Percentiles rank a stretch among this genome's conserved stretches.
phyloP scores from a whole-genome alignment of 2,888 invertebrate genomes.

The Dorcus hopei region DNA sequence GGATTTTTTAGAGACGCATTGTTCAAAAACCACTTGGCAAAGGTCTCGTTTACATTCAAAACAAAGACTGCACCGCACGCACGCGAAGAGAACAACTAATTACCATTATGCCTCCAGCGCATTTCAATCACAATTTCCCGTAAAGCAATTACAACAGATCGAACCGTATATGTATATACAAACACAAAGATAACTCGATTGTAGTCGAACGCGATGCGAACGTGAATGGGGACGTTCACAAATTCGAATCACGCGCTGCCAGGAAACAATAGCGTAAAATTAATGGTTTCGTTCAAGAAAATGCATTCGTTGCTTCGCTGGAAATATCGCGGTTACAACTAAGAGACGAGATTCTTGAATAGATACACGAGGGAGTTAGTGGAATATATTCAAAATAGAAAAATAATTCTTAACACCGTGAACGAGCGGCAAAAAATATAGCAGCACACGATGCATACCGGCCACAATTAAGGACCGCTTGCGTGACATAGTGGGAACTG shows the following conservation, averaged over 20 bases:
- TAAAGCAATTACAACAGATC: too few relatives aligned
- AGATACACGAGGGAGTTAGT: constrained; percentile 3
- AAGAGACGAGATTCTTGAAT: constrained; percentile 3
- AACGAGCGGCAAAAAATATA: constrained; percentile 17
- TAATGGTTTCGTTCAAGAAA: too few relatives aligned
- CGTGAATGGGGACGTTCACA: too few relatives aligned
- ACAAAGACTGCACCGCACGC: neutral
- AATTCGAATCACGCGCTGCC: neutral
- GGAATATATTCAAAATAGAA: constrained; percentile 37
- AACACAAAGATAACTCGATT: too few relatives aligned
- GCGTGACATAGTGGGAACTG: constrained; percentile 22
- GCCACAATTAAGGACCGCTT: constrained; percentile 23
- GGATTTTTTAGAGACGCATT: too few relatives aligned
- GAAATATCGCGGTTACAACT: constrained; percentile 9
- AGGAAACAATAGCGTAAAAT: too few relatives aligned
- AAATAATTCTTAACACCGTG: constrained; percentile 24
- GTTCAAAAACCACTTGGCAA: neutral
- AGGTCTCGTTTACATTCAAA: neutral
- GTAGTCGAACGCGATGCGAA: too few relatives aligned
- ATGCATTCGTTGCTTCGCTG: constrained; percentile 4
- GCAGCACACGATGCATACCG: constrained; percentile 27
- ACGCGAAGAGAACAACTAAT: too few relatives aligned
- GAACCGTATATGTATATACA: too few relatives aligned
- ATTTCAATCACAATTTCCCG: too few relatives aligned
- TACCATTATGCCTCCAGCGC: too few relatives aligned